These are phyloP conservation scores for Bombus balteatus DNA, from an alignment of 1,140 invertebrate genomes.

Conservation along the genomic window DNA sequence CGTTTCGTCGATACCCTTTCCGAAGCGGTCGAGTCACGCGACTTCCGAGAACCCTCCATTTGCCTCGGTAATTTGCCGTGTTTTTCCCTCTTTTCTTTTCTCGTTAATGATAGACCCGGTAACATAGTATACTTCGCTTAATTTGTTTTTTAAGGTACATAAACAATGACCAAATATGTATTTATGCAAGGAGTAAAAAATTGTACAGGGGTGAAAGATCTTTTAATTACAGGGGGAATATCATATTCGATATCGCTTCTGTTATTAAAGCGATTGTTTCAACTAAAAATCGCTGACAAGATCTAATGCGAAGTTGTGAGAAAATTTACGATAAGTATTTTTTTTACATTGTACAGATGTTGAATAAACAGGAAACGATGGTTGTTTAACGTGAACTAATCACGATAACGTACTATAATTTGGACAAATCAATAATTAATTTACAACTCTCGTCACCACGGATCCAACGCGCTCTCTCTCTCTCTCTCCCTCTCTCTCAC, in stretches of 20 bases:
- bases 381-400: too few relatives aligned
- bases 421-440: too few relatives aligned
- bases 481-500: too few relatives aligned
- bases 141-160: not conserved
- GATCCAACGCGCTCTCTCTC: too few relatives aligned
- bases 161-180: not conserved
- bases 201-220: not conserved
- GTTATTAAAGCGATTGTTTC: too few relatives aligned
- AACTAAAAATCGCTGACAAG: too few relatives aligned
- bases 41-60: slow-evolving; percentile 14
- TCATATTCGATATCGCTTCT: not conserved
- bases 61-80: not conserved
- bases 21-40: slow-evolving; percentile 8
- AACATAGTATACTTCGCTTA: not conserved
- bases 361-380: too few relatives aligned
- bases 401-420: too few relatives aligned
- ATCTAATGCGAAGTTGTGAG: not conserved
- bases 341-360: not conserved
- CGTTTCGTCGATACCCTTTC: slow-evolving; percentile 28
- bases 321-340: not conserved
- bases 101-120: not conserved
- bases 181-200: not conserved
- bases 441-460: too few relatives aligned
- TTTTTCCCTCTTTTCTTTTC: not conserved
- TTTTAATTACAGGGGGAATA: not conserved